Percentiles rank a stretch among this genome's conserved stretches.
Conservation (phyloP, 2,888 invertebrate species). For the Eristalinus sepulchralis region DNA sequence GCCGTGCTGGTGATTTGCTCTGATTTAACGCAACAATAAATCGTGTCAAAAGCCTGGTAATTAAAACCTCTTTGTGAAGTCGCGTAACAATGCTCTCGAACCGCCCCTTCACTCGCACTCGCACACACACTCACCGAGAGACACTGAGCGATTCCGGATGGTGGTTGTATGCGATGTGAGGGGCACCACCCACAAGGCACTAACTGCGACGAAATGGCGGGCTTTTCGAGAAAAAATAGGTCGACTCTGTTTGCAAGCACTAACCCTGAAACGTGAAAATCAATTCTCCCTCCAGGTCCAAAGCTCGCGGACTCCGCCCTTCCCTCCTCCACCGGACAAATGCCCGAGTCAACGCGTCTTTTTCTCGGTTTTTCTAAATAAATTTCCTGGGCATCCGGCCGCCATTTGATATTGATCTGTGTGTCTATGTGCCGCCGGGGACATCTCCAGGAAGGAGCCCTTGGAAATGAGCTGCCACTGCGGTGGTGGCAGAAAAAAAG, state of each 20-base stretch:
- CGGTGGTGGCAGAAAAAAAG: neutral
- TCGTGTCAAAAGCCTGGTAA: conserved; percentile 61
- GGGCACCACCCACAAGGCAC: too few relatives aligned
- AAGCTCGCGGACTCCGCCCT: neutral
- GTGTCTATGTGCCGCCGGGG: neutral
- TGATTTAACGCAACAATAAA: conserved; percentile 67
- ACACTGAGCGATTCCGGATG: too few relatives aligned
- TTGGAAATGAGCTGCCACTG: neutral
- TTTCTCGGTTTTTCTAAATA: neutral
- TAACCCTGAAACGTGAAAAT: conserved; percentile 66
- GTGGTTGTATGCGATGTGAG: too few relatives aligned
- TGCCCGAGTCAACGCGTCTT: neutral
- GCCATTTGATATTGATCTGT: neutral
- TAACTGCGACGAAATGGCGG: too few relatives aligned
- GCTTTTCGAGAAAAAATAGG: conserved; percentile 50
- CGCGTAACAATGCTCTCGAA: conserved; percentile 44
- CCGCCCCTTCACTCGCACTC: neutral
- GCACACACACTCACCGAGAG: neutral
- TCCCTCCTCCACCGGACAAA: neutral
- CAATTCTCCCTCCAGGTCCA: conserved; percentile 27
- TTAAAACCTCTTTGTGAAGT: conserved; percentile 62
- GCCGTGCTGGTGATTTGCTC: conserved; percentile 49
- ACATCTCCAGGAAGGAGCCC: neutral
- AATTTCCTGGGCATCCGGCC: neutral
- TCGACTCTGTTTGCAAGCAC: conserved; percentile 61